phyloP scores from a whole-genome alignment of 2,888 invertebrate species.

The Acanthacorydalis orientalis region DNA sequence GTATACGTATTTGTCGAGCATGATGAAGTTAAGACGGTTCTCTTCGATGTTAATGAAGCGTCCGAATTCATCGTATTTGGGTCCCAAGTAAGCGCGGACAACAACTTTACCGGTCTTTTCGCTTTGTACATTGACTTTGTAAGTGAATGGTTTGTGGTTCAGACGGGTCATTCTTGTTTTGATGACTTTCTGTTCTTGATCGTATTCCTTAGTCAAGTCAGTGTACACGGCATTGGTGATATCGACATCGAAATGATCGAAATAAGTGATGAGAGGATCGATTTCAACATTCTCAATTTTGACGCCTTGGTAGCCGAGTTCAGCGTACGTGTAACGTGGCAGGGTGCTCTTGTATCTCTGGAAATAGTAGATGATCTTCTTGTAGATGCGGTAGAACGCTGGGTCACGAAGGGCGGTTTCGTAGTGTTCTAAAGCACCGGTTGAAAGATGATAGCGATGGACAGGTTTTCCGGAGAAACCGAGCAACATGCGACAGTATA shows the following conservation, averaged over 20 bases:
- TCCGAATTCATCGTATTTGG: constrained; percentile 43
- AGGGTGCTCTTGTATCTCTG: constrained; percentile 13
- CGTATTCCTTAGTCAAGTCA: constrained; percentile 25
- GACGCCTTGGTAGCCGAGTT: constrained; percentile 11
- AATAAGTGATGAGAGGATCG: constrained; percentile 13
- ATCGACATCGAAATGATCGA: constrained; percentile 31
- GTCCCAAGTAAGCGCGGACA: constrained; percentile 50
- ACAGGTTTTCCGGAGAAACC: constrained; percentile 12
- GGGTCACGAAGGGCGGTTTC: constrained; percentile 56
- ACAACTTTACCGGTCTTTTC: constrained; percentile 39
- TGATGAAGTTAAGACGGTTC: constrained; percentile 44
- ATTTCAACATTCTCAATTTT: constrained; percentile 13
- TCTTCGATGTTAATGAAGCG: constrained; percentile 36
- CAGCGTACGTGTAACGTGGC: constrained; percentile 15
- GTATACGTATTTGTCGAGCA: constrained; percentile 41
- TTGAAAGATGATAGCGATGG: constrained; percentile 31
- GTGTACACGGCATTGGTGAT: constrained; percentile 35
- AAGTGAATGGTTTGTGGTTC: constrained; percentile 45
- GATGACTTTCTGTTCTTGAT: constrained; percentile 30
- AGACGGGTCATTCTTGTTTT: constrained; percentile 42
- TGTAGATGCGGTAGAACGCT: constrained; percentile 50
- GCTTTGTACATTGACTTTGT: constrained; percentile 36
- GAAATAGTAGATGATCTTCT: constrained; percentile 35
- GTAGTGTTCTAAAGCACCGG: constrained; percentile 43
- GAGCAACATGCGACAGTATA: constrained; percentile 15